Base-by-base conservation (phyloP, 2,888 invertebrate genomes). In the Lamproptera curius region DNA sequence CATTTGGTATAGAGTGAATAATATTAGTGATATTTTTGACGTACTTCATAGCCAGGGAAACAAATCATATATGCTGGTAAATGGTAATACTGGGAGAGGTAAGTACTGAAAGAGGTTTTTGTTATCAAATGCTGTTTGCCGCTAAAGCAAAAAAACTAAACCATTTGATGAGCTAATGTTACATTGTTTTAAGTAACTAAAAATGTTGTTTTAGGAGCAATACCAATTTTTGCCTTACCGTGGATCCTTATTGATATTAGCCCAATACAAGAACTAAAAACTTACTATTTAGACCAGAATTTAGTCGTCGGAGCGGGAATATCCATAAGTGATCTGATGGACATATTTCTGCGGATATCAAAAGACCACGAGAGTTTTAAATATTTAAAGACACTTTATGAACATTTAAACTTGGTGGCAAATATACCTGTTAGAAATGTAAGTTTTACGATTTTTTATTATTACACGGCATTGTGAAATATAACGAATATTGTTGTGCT, bases 341-440 rank as follows among this genome's bases (percentile, higher is more conserved):
- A 81, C 1, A 55, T 86, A n/a, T 85, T 89, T 34, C 52, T 64
- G 13, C 55, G 64, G 16, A 42, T 70, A 9, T 58, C 75, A 0
- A 40, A 58, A 17, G 17, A 51, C 3, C 40, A 54, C 0, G 60
- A 67, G 0, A 81, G 85, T 13, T 92, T 90, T 62, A 67, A 73
- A 3, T 91, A 93, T 67, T 70, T 91, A 46, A 68, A 69, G 8
- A 77, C 82, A 38, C 65, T 93, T 48, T 88, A 83, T 3, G 74
- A 89, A 36, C 93, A 93, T 61, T 73, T 93, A 43, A 88, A 91
- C 60, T 67, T 91, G 44, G 89, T 93, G 8, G 93, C 92, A 2
- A 91, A 90, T 65, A 85, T 90, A 23, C 89, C 92, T 9, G 90
- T 93, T 2, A 78, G 93, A 47, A 63, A 63, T 50, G 63, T 63